phyloP scores from a whole-genome alignment of 2,888 invertebrate species.

The Drosophila greeni region DNA sequence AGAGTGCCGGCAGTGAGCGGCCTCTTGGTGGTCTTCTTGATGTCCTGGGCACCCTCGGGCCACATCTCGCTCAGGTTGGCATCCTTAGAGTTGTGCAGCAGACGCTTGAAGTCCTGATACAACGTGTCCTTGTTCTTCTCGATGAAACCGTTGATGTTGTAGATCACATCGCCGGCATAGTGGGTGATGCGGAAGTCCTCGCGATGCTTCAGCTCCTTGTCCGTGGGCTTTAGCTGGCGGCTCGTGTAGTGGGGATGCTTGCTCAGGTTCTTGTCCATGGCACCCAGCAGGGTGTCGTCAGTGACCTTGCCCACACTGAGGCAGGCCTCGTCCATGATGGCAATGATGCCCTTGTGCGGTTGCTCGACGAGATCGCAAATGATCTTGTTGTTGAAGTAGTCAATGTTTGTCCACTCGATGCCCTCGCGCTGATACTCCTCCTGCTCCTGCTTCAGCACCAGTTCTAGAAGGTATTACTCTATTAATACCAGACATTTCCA shows the following conservation, averaged over 20 bases:
- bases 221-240: constrained; percentile 88
- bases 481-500: too few relatives aligned
- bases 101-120: constrained; percentile 97
- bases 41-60: constrained; percentile 96
- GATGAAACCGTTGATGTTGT: constrained; percentile 92
- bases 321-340: constrained; percentile 98
- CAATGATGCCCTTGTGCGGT: constrained; percentile 92
- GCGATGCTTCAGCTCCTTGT: constrained; percentile 88
- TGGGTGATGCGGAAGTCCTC: constrained; percentile 92
- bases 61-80: constrained; percentile 91
- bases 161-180: constrained; percentile 98
- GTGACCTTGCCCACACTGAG: constrained; percentile 95
- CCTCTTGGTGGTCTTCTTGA: constrained; percentile 94
- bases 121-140: constrained; percentile 98
- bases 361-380: constrained; percentile 98
- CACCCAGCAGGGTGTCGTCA: constrained; percentile 90
- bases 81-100: constrained; percentile 91
- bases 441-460: constrained; percentile 98
- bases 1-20: constrained; percentile 95
- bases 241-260: constrained; percentile 95
- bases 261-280: constrained; percentile 93
- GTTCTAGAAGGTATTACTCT: constrained; percentile 81
- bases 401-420: constrained; percentile 95
- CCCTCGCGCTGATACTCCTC: constrained; percentile 98
- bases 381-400: constrained; percentile 97